Conservation (phyloP, 2,888 invertebrate species). For the Busseola fusca region DNA sequence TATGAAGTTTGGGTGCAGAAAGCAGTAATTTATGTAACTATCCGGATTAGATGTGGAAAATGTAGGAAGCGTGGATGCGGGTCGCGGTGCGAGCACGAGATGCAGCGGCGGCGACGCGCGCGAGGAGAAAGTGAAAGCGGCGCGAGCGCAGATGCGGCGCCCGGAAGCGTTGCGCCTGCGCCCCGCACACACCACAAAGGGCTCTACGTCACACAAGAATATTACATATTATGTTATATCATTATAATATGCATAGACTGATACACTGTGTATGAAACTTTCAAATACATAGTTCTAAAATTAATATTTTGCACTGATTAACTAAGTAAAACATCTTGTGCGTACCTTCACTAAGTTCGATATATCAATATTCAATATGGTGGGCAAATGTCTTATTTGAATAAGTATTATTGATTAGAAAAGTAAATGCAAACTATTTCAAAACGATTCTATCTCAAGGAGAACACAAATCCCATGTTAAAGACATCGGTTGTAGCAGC, state of each 20-base stretch:
- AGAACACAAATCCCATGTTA: slow-evolving; percentile 7
- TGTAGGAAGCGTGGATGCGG: slow-evolving; percentile 78
- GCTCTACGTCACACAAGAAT: slow-evolving; percentile 69
- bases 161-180: slow-evolving; percentile 83
- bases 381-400: slow-evolving; percentile 2
- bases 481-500: slow-evolving; percentile 12
- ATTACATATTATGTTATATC: slow-evolving; percentile 49
- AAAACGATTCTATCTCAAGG: slow-evolving; percentile 7
- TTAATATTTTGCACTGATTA: slow-evolving; percentile 48
- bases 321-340: slow-evolving; percentile 34
- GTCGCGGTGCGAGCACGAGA: slow-evolving; percentile 76
- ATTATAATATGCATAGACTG: slow-evolving; percentile 34
- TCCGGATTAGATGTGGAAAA: slow-evolving; percentile 78
- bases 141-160: slow-evolving; percentile 85
- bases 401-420: slow-evolving; percentile 6
- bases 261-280: slow-evolving; percentile 10
- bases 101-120: slow-evolving; percentile 76
- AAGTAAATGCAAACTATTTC: slow-evolving; percentile 8
- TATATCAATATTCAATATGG: not conserved
- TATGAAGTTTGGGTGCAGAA: slow-evolving; percentile 43
- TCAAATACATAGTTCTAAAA: slow-evolving; percentile 5
- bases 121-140: slow-evolving; percentile 88
- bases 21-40: slow-evolving; percentile 70
- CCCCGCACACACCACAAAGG: slow-evolving; percentile 78
- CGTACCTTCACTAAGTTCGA: slow-evolving; percentile 14